Base-by-base conservation (phyloP, 1,140 invertebrate genomes). In the Hermetia illucens region DNA sequence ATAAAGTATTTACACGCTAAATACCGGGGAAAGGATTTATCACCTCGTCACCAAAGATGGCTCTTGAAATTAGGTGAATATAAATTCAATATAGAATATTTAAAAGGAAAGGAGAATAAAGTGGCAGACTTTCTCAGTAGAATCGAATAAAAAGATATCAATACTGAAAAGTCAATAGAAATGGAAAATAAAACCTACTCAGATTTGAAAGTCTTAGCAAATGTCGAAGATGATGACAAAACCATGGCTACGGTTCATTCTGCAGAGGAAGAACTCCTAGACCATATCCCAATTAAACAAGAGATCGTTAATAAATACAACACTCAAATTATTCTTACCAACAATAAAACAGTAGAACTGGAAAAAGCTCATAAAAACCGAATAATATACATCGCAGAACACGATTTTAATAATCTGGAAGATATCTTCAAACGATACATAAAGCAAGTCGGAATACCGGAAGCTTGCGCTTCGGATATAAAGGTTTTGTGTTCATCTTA, bases 1-100 rank as follows among this genome's bases (percentile, higher is more conserved):
- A 40, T 73, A 2, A 50, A 44, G 31, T 73, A 64, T 62, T 44
- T 74, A 0, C 29, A 37, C 31, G 21, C 39, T 15, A 44, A 44
- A 40, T 32, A 34, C 13, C 21, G 21, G 17, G 34, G 29, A 17
- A 44, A 39, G 34, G 33, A 40, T 21, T 17, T 40, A 5, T 37
- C 24, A 32, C 34, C 38, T 4, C 19, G 38, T n/a, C 34, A 34
- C 18, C 32, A 44, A 20, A 2, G 42, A 15, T 42, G 38, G 19
- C 13, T 43, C 3, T 24, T 44, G 34, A 37, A 44, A 34, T 15
- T 40, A 30, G 20, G 39, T 4, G 34, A 44, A 17, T 44, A 34
- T 20, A 34, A 40, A 31, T 9, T 40, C 9, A 29, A 22, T 17
- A 40, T 40, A 10, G 31, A 44, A 3, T 44, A 44, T 20, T 33